phyloP scores from a whole-genome alignment of 1,140 invertebrate genomes.

The Cotesia glomerata region DNA sequence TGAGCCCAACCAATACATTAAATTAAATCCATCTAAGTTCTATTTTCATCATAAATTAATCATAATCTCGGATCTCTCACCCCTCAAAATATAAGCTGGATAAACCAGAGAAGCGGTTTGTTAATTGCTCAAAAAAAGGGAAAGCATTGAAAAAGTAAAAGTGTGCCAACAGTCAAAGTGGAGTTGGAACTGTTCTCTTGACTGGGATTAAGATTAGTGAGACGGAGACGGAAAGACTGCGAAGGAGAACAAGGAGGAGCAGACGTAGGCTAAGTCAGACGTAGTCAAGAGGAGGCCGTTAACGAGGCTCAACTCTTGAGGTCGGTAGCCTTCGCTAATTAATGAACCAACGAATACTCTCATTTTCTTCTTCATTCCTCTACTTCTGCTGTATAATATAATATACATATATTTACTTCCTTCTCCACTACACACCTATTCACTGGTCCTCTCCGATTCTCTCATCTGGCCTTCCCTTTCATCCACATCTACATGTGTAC shows the following conservation, averaged over 20 bases:
- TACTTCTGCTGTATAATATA: not conserved
- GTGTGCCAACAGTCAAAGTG: constrained; percentile 13
- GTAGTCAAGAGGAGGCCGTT: constrained; percentile 13
- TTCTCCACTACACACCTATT: not conserved
- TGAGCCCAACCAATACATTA: no score
- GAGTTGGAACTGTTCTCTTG: not conserved
- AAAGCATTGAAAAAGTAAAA: not conserved
- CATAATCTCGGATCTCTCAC: no score
- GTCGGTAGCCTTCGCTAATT: constrained; percentile 26
- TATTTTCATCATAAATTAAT: no score
- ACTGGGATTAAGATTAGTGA: not conserved
- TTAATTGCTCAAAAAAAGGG: not conserved
- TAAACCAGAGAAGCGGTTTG: no score
- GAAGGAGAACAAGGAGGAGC: not conserved
- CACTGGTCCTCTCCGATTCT: not conserved
- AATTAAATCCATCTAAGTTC: no score
- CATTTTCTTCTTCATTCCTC: constrained; percentile 26
- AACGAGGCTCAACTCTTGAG: constrained; percentile 11
- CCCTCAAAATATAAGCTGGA: no score
- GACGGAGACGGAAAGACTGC: not conserved
- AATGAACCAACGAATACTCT: constrained; percentile 30
- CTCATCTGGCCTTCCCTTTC: not conserved
- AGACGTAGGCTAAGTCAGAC: not conserved
- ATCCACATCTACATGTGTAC: no score
- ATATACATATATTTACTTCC: not conserved